phyloP scores from a whole-genome alignment of 1,140 invertebrate genomes.

The Temnothorax nylanderi region DNA sequence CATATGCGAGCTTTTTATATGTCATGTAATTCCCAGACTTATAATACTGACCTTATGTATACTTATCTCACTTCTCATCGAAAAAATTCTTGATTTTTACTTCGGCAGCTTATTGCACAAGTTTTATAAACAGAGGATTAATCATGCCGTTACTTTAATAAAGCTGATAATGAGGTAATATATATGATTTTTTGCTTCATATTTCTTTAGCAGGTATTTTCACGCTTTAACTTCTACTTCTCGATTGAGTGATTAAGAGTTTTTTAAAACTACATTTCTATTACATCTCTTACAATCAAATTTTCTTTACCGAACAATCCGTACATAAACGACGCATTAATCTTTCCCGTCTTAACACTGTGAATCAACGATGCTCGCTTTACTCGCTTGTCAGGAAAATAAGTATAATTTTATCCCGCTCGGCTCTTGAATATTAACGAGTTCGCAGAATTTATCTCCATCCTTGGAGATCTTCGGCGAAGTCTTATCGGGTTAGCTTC shows the following conservation, averaged over 20 bases:
- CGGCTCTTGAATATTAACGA: constrained; percentile 39
- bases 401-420: constrained; percentile 33
- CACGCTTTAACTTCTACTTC: neutral
- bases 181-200: neutral
- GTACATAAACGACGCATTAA: neutral
- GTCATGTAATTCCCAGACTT: neutral
- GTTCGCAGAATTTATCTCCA: constrained; percentile 50
- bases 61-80: neutral
- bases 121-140: constrained; percentile 13
- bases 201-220: neutral
- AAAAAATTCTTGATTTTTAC: neutral
- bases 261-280: neutral
- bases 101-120: neutral
- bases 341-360: too few species aligned
- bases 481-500: constrained; percentile 49
- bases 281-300: neutral
- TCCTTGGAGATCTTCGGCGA: constrained; percentile 49
- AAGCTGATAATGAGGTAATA: neutral
- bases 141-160: neutral
- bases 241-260: neutral
- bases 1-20: neutral
- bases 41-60: constrained; percentile 8
- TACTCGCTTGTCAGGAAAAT: neutral
- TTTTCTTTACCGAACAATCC: neutral
- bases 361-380: neutral